phyloP scores from a whole-genome alignment of 1,140 invertebrate genomes.

The Monomorium pharaonis region DNA sequence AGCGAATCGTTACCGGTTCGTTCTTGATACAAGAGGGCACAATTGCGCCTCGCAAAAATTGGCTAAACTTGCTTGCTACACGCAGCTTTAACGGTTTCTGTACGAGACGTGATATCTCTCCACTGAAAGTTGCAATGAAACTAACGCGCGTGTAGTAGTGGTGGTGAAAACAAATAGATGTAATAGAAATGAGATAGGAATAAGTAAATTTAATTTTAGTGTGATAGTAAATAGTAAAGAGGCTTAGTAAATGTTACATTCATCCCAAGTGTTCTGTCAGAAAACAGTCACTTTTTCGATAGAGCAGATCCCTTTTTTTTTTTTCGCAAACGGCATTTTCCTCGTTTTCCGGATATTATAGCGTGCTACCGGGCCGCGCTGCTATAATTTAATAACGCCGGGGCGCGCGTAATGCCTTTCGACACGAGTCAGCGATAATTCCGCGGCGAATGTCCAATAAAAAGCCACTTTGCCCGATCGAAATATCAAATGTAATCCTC shows the following conservation, averaged over 20 bases:
- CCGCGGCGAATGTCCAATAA: slow-evolving; percentile 79
- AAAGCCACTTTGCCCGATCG: slow-evolving; percentile 83
- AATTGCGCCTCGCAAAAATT: neutral
- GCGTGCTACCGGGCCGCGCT: slow-evolving; percentile 51
- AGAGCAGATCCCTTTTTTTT: slow-evolving; percentile 19
- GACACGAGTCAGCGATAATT: slow-evolving; percentile 79
- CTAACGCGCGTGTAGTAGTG: neutral
- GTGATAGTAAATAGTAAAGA: too few species aligned
- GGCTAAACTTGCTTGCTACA: neutral
- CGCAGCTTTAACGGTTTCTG: neutral
- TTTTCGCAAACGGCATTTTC: slow-evolving; percentile 13
- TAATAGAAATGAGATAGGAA: neutral
- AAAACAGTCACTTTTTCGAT: neutral
- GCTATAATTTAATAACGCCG: slow-evolving; percentile 74
- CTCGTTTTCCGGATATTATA: slow-evolving; percentile 62
- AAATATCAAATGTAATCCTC: slow-evolving; percentile 85
- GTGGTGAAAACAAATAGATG: too few species aligned
- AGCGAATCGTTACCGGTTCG: neutral
- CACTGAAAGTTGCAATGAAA: neutral
- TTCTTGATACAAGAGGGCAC: neutral
- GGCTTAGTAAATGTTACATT: too few species aligned
- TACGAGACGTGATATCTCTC: neutral
- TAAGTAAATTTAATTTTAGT: neutral
- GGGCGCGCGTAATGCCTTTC: slow-evolving; percentile 71
- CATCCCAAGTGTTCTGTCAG: neutral